Base-by-base conservation (phyloP, 1,140 invertebrate species). In the Trichonephila inaurata region DNA sequence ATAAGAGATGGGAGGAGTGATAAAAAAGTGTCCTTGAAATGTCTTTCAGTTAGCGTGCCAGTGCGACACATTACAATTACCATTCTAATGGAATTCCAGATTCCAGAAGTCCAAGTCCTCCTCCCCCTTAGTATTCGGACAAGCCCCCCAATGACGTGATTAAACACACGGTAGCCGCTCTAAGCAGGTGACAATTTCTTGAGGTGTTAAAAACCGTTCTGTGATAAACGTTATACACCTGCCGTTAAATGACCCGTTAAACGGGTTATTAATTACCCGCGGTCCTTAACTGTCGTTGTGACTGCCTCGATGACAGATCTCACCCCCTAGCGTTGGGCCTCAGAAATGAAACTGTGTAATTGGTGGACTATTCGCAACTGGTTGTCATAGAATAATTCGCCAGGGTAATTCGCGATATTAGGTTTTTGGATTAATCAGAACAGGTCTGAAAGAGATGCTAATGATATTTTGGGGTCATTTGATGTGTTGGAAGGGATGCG, bases 151-250 rank as follows among this genome's bases (percentile, higher is more conserved):
- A 81, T 28, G 69, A 60, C 69, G 33, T 90, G 89, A 90, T 90
- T 90, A 90, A 90, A 77, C 62, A 77, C 62, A 90, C 89, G 62
- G 69, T 61, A 81, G 60, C 60, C 90, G 69, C 90, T n/a, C 51
- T 51, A 28, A 82, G 90, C 90, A 91, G 90, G 90, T 91, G 90
- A 91, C 90, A 91, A 91, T 91, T 83, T 91, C 61, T 91, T 61
- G 64, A 60, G 44, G 87, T 58, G 87, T 89, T 89, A 89, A 89
- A 87, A 83, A 89, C 58, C 58, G 19, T 61, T 51, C 24, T 24
- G 44, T 51, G 69, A 81, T 28, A 62, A 77, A 44, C 18, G 64
- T 16, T 12, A 33, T 91, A 51, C 90, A 91, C 90, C 90, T 91
- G 90, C 90, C 28, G 3, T 19, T 40, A 91, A 91, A 64, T 91